Evolutionary conservation across 1,140 invertebrate genomes (phyloP).

Genomic region (Drosophila guanche): DNA sequence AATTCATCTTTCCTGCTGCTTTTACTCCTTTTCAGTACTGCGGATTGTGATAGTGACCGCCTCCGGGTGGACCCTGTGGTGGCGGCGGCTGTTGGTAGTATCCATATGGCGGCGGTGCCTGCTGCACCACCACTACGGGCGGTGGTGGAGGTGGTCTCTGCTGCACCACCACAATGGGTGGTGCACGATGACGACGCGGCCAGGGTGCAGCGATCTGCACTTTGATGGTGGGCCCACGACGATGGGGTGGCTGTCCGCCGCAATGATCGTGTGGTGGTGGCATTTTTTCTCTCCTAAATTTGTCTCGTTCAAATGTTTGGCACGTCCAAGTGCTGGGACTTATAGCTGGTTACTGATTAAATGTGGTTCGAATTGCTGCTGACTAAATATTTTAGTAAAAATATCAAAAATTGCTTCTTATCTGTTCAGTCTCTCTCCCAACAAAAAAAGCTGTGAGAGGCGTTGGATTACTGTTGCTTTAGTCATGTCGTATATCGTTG

Average conservation of each 20-base stretch:
- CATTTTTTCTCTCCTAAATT: conserved; percentile 31
- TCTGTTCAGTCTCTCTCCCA: neutral
- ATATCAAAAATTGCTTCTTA: neutral
- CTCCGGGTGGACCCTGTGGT: conserved; percentile 27
- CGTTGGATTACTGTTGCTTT: conserved; percentile 35
- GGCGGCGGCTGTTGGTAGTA: conserved; percentile 54
- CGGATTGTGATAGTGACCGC: conserved; percentile 67
- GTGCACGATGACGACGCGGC: conserved; percentile 61
- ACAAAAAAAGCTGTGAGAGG: conserved; percentile 38
- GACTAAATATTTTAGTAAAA: conserved; percentile 10
- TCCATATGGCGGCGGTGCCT: conserved; percentile 43
- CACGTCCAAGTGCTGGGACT: conserved; percentile 39
- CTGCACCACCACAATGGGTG: conserved; percentile 63
- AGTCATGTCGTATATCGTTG: conserved; percentile 19
- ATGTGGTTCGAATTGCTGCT: neutral
- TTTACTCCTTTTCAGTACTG: conserved; percentile 15
- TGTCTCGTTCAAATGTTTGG: too few relatives aligned
- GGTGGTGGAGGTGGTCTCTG: conserved; percentile 53
- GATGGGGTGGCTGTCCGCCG: conserved; percentile 49
- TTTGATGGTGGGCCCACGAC: conserved; percentile 69
- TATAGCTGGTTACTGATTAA: conserved; percentile 24
- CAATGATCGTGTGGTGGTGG: conserved; percentile 64
- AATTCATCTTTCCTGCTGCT: conserved; percentile 13
- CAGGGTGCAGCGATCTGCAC: conserved; percentile 70
- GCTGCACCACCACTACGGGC: conserved; percentile 62